phyloP scores from a whole-genome alignment of 2,113 vertebrate genomes.

The Chloropsis cyanopogon region DNA sequence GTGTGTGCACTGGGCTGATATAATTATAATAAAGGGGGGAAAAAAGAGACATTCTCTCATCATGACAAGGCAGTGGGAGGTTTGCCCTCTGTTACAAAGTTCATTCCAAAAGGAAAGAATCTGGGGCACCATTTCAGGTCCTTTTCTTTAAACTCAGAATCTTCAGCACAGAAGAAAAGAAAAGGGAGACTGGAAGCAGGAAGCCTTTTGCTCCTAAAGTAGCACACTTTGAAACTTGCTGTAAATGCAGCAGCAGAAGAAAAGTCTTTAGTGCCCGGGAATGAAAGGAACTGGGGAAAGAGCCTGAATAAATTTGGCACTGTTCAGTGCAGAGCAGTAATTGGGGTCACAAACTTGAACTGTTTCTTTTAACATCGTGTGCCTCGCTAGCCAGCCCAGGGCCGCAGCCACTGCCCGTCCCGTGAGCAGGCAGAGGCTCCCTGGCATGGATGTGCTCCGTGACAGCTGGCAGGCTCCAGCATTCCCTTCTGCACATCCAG shows the following conservation, averaged over 20 bases:
- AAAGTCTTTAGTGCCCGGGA: neutral
- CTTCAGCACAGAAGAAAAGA: neutral
- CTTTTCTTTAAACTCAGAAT: slow-evolving; percentile 41
- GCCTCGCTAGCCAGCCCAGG: neutral
- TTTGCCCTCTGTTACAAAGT: neutral
- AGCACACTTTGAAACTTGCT: slow-evolving; percentile 43
- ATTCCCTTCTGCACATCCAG: accelerated
- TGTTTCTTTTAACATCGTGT: neutral
- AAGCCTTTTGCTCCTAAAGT: slow-evolving; percentile 31
- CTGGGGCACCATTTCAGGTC: slow-evolving; percentile 1
- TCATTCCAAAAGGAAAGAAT: slow-evolving; percentile 45
- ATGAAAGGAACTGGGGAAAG: slow-evolving; percentile 51
- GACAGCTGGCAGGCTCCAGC: neutral
- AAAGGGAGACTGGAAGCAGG: neutral
- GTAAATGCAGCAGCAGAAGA: slow-evolving; percentile 35
- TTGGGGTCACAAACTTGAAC: neutral
- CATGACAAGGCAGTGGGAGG: neutral
- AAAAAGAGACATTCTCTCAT: neutral
- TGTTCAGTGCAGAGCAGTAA: neutral
- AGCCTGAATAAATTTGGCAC: slow-evolving; percentile 2
- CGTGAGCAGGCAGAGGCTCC: neutral
- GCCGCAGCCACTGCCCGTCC: neutral
- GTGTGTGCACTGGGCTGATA: neutral
- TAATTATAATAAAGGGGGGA: neutral
- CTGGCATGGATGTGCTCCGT: neutral